A percentile compares a stretch with the other conserved stretches of the same genome.
Evolutionary conservation across 2,888 invertebrate species (phyloP).

Genomic region (Omphaloscelis lunosa): DNA sequence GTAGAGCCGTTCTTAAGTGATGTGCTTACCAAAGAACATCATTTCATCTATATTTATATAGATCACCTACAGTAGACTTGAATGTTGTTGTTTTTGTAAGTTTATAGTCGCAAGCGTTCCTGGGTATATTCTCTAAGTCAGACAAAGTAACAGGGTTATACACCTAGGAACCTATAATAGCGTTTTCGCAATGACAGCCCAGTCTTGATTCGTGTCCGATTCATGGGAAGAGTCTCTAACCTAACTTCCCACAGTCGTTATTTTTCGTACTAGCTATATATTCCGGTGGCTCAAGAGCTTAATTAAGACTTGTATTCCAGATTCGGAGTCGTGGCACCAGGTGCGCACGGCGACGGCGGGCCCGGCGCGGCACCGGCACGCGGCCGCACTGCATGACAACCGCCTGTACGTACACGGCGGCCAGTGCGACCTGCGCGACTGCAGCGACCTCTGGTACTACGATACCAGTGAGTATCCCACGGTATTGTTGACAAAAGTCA

Average conservation of each 20-base stretch:
- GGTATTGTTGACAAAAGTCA: not conserved
- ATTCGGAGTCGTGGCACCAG: constrained; percentile 95
- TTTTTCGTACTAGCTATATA: not conserved
- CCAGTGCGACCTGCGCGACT: constrained; percentile 95
- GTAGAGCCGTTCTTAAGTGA: too few relatives aligned
- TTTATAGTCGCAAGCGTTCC: not conserved
- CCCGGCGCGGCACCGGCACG: constrained; percentile 95
- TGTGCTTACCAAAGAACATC: too few relatives aligned
- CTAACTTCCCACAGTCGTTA: not conserved
- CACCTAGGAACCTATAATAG: too few relatives aligned
- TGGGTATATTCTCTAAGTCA: not conserved
- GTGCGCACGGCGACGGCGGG: constrained; percentile 83
- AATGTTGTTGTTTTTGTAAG: not conserved
- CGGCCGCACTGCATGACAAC: constrained; percentile 94
- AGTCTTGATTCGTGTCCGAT: not conserved
- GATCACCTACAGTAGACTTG: too few relatives aligned
- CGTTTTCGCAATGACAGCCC: too few relatives aligned
- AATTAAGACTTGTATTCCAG: constrained; percentile 80
- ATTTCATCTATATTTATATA: too few relatives aligned
- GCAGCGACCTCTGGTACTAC: constrained; percentile 95
- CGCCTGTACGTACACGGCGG: constrained; percentile 97
- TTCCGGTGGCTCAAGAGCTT: not conserved
- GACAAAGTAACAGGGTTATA: not conserved
- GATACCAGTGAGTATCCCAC: constrained; percentile 91
- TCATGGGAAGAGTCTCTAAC: not conserved